phyloP scores from a whole-genome alignment of 2,113 vertebrate genomes.

The Chlorodrepanis virens region DNA sequence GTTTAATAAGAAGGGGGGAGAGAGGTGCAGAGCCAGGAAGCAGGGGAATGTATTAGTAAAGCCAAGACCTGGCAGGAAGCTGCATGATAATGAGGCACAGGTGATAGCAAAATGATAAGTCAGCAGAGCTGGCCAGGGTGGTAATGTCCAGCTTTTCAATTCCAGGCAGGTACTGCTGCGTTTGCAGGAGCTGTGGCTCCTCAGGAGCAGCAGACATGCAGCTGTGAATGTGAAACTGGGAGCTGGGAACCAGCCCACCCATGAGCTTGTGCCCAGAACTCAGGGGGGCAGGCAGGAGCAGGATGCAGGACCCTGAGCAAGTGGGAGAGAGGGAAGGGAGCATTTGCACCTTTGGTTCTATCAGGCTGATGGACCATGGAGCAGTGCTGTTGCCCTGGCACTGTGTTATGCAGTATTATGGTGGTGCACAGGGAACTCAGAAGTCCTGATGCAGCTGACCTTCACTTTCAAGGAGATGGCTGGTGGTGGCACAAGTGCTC shows the following conservation, averaged over 20 bases:
- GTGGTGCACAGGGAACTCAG: neutral
- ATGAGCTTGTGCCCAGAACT: rapidly evolving
- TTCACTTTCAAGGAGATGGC: neutral
- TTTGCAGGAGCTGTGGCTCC: slow-evolving; percentile 54
- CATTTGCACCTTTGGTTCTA: rapidly evolving
- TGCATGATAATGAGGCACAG: slow-evolving; percentile 22
- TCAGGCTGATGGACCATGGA: neutral
- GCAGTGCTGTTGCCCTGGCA: neutral
- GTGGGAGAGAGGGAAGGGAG: neutral
- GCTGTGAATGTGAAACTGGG: slow-evolving; percentile 5
- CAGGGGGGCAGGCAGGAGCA: neutral
- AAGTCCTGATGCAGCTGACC: neutral
- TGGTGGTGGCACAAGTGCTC: neutral
- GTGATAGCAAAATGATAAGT: slow-evolving; percentile 43
- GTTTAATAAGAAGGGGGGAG: slow-evolving; percentile 38
- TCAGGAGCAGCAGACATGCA: neutral
- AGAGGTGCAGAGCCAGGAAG: neutral
- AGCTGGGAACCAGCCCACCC: neutral
- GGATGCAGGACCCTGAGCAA: rapidly evolving
- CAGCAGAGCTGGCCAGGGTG: slow-evolving; percentile 37
- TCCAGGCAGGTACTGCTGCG: slow-evolving; percentile 67
- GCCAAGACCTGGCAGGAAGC: neutral
- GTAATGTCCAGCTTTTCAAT: slow-evolving; percentile 57
- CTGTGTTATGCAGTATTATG: rapidly evolving
- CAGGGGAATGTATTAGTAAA: neutral